Conservation (phyloP, 2,113 vertebrate species). For the Leptosomus discolor region DNA sequence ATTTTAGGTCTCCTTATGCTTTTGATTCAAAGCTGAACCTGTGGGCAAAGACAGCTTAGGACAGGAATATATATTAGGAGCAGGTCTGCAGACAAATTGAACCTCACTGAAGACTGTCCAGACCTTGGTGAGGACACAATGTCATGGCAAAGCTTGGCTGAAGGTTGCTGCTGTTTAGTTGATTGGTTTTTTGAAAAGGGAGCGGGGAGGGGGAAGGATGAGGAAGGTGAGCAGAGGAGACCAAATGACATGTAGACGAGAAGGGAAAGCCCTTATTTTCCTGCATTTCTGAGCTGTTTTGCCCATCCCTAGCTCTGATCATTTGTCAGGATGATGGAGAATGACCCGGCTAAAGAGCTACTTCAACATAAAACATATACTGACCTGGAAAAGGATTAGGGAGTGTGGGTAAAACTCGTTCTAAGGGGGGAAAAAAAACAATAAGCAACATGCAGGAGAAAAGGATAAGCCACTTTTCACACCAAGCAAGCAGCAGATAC, state of each 20-base stretch:
- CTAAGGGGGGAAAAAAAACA: conserved; percentile 80
- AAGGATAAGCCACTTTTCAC: conserved; percentile 53
- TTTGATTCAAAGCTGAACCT: neutral
- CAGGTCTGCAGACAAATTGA: neutral
- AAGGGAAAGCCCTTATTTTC: neutral
- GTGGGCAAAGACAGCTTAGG: neutral
- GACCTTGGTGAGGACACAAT: neutral
- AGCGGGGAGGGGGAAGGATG: neutral
- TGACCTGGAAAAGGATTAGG: conserved; percentile 84
- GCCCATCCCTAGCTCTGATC: neutral
- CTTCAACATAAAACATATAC: conserved; percentile 76
- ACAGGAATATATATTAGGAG: neutral
- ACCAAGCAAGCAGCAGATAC: conserved; percentile 63
- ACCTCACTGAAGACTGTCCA: neutral
- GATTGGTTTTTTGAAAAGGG: neutral
- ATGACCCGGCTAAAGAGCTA: conserved; percentile 77
- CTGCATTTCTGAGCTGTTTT: neutral
- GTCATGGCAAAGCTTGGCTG: neutral
- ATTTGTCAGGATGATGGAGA: conserved; percentile 72
- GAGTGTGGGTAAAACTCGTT: conserved; percentile 83
- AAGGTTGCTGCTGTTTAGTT: neutral
- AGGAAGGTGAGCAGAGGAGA: neutral
- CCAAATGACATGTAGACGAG: neutral
- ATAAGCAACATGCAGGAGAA: conserved; percentile 73
- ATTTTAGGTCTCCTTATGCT: neutral